A percentile compares a stretch with the other conserved stretches of the same genome.
Conservation (phyloP, 1,140 invertebrate species). For the Branchinecta lindahli region DNA sequence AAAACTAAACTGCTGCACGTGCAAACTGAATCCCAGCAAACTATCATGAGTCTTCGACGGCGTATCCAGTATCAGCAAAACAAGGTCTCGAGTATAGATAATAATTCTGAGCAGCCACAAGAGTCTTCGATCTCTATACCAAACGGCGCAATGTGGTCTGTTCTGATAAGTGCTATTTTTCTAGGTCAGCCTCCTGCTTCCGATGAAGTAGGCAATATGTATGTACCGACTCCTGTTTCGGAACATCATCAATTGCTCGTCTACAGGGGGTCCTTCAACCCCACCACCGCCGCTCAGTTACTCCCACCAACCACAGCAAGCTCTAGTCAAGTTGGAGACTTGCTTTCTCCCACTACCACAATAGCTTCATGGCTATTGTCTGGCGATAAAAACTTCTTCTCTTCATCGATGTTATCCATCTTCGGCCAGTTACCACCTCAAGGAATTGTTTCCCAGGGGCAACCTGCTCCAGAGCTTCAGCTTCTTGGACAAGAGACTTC, state of each 20-base stretch:
- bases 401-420: not conserved
- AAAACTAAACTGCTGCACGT: too few species aligned
- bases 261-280: slow-evolving; percentile 2
- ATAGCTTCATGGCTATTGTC: not conserved
- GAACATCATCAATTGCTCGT: not conserved
- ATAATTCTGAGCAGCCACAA: too few species aligned
- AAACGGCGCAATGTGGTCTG: too few species aligned
- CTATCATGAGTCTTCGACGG: too few species aligned
- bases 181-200: too few species aligned
- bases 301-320: not conserved
- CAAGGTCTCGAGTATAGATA: too few species aligned
- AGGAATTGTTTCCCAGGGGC: not conserved
- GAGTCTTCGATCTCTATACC: too few species aligned
- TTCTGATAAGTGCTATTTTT: too few species aligned
- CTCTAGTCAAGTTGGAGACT: slow-evolving; percentile 6
- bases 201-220: too few species aligned
- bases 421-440: not conserved
- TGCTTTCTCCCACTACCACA: not conserved
- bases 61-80: too few species aligned
- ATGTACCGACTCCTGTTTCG: too few species aligned
- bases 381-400: slow-evolving; percentile 6
- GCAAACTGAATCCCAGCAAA: too few species aligned
- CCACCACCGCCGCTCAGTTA: not conserved
- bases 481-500: not conserved
- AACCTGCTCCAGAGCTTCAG: not conserved